A percentile compares a stretch with the other conserved stretches of the same genome.
These are phyloP conservation scores for Mactromeris polynyma DNA, from an alignment of 2,888 invertebrate species.

Conservation along the genomic window DNA sequence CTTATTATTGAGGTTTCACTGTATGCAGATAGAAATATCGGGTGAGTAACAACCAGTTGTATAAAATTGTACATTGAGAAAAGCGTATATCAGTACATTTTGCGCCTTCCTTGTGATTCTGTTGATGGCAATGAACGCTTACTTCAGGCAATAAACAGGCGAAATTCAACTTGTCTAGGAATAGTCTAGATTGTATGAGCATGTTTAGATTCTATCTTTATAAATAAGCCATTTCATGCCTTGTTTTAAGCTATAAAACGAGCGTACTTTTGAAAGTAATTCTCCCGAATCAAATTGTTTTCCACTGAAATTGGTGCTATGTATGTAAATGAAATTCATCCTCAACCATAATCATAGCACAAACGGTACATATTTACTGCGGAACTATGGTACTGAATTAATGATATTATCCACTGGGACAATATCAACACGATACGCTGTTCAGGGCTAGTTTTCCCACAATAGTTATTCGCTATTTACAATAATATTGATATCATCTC, in stretches of 20 bases:
- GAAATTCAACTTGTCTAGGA: not conserved
- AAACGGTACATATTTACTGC: slow-evolving; percentile 30
- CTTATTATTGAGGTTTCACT: too few relatives aligned
- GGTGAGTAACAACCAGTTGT: too few relatives aligned
- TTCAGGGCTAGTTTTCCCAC: not conserved
- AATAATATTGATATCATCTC: not conserved
- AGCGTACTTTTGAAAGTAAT: not conserved
- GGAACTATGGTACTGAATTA: slow-evolving; percentile 30
- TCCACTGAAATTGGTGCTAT: not conserved
- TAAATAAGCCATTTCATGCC: not conserved
- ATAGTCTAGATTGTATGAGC: not conserved
- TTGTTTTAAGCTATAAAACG: not conserved
- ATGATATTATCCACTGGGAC: slow-evolving; percentile 22
- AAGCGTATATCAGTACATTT: too few relatives aligned
- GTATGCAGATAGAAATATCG: too few relatives aligned
- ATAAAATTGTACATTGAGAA: too few relatives aligned
- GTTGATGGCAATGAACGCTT: too few relatives aligned
- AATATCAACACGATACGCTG: not conserved
- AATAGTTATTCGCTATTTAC: not conserved
- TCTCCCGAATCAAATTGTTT: slow-evolving; percentile 7
- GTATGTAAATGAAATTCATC: slow-evolving; percentile 42
- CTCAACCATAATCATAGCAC: not conserved
- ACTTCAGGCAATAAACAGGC: too few relatives aligned
- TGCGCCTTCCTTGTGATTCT: too few relatives aligned
- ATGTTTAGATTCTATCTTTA: not conserved